Percentiles rank a stretch among this genome's conserved stretches.
Conservation (phyloP, 2,797 vertebrate species). For the Brotula barbata region DNA sequence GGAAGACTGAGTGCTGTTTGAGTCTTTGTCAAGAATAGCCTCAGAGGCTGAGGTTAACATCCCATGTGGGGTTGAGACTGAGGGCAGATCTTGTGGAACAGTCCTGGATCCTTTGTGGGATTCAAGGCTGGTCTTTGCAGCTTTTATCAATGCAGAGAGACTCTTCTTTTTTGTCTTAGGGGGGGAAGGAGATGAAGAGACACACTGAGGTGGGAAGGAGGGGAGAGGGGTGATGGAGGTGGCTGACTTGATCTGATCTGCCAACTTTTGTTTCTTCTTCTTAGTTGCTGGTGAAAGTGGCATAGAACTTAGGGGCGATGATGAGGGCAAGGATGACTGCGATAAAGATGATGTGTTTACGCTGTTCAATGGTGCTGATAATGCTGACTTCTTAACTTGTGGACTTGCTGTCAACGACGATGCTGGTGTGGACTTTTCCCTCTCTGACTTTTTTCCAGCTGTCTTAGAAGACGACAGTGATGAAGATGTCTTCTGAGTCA, state of each 20-base stretch:
- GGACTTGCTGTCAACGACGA: not conserved
- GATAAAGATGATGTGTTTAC: not conserved
- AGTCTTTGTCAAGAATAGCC: constrained; percentile 1
- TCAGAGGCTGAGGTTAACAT: not conserved
- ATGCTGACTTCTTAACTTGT: constrained; percentile 19
- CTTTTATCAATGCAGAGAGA: constrained; percentile 48
- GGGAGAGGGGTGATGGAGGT: not conserved
- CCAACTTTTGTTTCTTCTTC: constrained; percentile 55
- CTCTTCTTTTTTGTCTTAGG: constrained; percentile 54
- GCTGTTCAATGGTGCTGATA: not conserved
- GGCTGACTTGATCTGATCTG: constrained; percentile 35
- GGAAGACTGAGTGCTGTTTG: not conserved
- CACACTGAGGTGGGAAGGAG: not conserved
- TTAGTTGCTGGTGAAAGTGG: constrained; percentile 23
- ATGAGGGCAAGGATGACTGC: not conserved
- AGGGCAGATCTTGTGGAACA: constrained; percentile 5
- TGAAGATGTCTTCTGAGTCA: constrained; percentile 2
- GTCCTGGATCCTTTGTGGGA: constrained; percentile 18
- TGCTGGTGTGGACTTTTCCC: not conserved
- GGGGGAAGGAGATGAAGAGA: not conserved
- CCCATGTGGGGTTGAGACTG: not conserved
- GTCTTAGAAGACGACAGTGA: not conserved
- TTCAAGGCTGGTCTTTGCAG: constrained; percentile 43
- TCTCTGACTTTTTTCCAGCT: constrained; percentile 5
- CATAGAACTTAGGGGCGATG: not conserved